Percentiles rank a stretch among this genome's conserved stretches.
Evolutionary conservation across 2,888 invertebrate species (phyloP).

Genomic region (Idaea biselata): DNA sequence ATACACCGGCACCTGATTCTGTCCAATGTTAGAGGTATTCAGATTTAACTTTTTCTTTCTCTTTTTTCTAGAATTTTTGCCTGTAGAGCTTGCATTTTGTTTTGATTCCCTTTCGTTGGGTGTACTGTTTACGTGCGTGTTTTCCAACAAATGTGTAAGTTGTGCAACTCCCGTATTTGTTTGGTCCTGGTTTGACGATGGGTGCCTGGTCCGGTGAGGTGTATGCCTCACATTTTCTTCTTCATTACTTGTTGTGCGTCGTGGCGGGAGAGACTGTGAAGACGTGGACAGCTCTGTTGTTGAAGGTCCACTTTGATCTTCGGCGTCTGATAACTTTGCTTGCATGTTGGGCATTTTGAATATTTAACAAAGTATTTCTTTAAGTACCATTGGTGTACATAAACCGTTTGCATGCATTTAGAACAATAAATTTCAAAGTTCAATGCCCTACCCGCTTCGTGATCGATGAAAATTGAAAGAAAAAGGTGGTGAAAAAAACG

Average conservation of each 20-base stretch:
- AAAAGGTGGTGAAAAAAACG: constrained; percentile 4
- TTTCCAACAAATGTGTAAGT: constrained; percentile 9
- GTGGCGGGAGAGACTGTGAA: constrained; percentile 40
- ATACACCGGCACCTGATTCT: constrained; percentile 26
- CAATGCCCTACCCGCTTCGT: constrained; percentile 17
- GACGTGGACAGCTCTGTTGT: constrained; percentile 45
- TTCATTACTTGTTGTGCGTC: constrained; percentile 37
- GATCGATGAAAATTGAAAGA: constrained; percentile 7
- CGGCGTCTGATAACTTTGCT: constrained; percentile 41
- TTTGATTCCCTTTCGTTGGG: constrained; percentile 30
- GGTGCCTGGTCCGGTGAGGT: constrained; percentile 3
- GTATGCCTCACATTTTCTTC: constrained; percentile 32
- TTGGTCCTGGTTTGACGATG: background rate
- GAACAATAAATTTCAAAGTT: constrained; percentile 21
- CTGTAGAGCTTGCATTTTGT: constrained; percentile 38
- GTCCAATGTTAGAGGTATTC: constrained; percentile 35
- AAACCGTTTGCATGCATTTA: constrained; percentile 7
- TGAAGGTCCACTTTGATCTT: constrained; percentile 40
- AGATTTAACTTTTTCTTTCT: constrained; percentile 46
- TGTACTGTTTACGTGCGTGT: constrained; percentile 33
- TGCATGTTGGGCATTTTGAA: constrained; percentile 44
- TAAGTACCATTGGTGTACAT: constrained; percentile 10
- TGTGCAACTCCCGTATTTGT: background rate
- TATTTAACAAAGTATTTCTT: constrained; percentile 6
- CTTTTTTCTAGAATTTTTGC: constrained; percentile 60